Evolutionary conservation across 2,888 invertebrate species (phyloP), one percentile per base, ranked within the genome.

Genomic region (Morpho achilles): DNA sequence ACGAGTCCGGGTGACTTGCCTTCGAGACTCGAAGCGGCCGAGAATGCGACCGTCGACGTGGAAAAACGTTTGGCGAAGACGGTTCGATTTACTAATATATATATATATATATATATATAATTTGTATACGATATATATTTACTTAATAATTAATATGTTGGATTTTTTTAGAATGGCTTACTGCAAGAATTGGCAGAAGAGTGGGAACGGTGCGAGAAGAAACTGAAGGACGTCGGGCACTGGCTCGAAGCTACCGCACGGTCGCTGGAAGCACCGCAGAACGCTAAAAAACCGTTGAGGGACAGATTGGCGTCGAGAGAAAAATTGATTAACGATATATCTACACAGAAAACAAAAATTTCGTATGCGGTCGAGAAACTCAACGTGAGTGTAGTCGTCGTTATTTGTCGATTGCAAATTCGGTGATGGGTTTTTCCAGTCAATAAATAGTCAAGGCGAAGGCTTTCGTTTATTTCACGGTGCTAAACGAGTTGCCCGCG

Each of bases 201-300:
- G 90, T 98, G 98, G 97, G 97, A 98, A 79, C 96, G 98, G 82
- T 98, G 97, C 85, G 98, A 98, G 84, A 95, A 94, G 81, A 98
- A 98, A 83, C 93, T 98, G 81, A 96, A 96, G 81, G 98, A 98
- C 70, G 96, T 96, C 50, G 94, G 94, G 62, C 92, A 92, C 67
- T 98, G 98, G 97, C 93, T 98, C 69, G 97, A 98, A 63, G 97
- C 97, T 75, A 95, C 97, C 7, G 92, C 93, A 67, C 93, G 94
- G 67, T 92, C 93, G 53, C 80, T 97, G 50, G 97, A 96, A 59
- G 94, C 96, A 43, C 93, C 95, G 10, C 96, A 96, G 69, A 95
- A 95, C 71, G 95, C 95, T 74, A 97, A 97, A 87, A 96, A 96
- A 79, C 96, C 97, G 0, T 87, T 98, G 62, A 92, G 97, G 65